phyloP scores from a whole-genome alignment of 2,888 invertebrate species.

The Tipula confusa region DNA sequence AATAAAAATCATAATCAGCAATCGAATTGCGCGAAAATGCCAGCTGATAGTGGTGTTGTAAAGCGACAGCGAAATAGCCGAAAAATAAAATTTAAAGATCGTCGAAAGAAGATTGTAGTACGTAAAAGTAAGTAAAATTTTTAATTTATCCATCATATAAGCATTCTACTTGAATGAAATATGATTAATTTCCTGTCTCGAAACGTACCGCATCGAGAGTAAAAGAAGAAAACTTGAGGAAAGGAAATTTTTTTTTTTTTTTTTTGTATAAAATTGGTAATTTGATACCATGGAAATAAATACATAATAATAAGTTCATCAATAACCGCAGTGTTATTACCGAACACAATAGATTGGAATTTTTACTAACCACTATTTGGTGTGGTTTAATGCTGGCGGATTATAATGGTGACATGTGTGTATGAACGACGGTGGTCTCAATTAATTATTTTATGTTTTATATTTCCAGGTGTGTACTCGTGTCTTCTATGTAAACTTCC shows the following conservation, averaged over 20 bases:
- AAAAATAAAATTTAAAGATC: slow-evolving; percentile 12
- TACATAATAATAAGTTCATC: slow-evolving; percentile 25
- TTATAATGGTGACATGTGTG: background rate
- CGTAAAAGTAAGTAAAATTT: background rate
- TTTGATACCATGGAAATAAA: slow-evolving; percentile 16
- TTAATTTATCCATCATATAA: background rate
- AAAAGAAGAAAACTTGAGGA: background rate
- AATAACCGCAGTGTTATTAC: slow-evolving; percentile 4
- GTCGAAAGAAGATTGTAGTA: background rate
- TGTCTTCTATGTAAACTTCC: slow-evolving; percentile 21
- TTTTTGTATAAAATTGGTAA: background rate
- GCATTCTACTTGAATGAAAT: background rate
- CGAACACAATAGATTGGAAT: background rate
- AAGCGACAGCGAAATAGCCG: background rate
- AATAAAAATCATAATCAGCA: slow-evolving; percentile 12
- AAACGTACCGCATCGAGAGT: background rate
- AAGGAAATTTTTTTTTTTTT: slow-evolving; percentile 8
- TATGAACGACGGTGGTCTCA: background rate
- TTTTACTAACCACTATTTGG: background rate
- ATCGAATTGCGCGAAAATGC: background rate
- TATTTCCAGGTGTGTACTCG: background rate
- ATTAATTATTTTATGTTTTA: background rate
- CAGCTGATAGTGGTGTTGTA: background rate
- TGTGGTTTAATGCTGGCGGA: background rate
- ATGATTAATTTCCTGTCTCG: background rate